These are phyloP conservation scores for Solen grandis DNA, from an alignment of 1,140 invertebrate genomes.

Conservation along the genomic window DNA sequence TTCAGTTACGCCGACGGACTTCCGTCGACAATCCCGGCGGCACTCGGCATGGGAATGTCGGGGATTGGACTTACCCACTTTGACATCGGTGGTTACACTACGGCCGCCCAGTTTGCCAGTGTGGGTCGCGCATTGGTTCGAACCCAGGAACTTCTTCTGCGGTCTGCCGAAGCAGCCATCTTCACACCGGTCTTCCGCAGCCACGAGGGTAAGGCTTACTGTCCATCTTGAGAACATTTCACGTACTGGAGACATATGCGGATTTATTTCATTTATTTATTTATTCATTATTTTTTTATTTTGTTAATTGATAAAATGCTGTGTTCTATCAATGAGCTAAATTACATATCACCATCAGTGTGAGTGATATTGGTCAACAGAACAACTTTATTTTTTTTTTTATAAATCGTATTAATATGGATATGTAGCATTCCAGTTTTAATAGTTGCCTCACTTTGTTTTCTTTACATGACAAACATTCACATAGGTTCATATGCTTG, in stretches of 20 bases:
- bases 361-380: no score
- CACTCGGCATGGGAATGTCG: slow-evolving; percentile 75
- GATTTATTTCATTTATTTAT: background rate
- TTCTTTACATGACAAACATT: no score
- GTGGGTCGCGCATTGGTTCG: slow-evolving; percentile 60
- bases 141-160: slow-evolving; percentile 76
- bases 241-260: background rate
- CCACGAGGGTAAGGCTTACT: slow-evolving; percentile 76
- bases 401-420: no score
- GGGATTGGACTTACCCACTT: slow-evolving; percentile 80
- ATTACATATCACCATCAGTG: no score
- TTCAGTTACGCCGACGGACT: slow-evolving; percentile 78
- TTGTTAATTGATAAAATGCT: no score
- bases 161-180: slow-evolving; percentile 80
- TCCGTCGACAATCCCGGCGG: slow-evolving; percentile 74
- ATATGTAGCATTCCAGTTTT: no score
- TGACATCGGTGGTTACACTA: slow-evolving; percentile 81
- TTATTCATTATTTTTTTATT: no score
- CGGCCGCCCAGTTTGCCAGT: slow-evolving; percentile 59
- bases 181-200: slow-evolving; percentile 81
- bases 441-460: no score
- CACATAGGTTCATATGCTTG: no score
- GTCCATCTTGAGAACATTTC: background rate
- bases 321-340: no score
- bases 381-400: no score